Evolutionary conservation across 2,888 invertebrate species (phyloP).

Genomic region (Anorthoa munda): DNA sequence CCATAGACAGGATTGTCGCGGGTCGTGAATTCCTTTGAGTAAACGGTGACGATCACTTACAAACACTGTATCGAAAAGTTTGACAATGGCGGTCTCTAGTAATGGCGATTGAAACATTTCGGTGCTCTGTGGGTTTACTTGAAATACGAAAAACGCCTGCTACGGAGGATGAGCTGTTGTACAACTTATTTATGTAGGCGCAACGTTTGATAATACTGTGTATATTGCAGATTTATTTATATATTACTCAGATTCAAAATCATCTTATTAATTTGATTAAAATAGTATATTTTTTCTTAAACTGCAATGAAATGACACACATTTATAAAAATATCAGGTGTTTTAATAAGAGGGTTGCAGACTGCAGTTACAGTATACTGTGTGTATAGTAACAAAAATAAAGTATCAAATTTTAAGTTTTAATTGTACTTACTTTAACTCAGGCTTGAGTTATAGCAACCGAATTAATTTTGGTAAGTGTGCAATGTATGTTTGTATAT

Average conservation of each 20-base stretch:
- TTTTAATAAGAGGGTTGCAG: neutral
- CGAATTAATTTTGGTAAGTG: conserved; percentile 33
- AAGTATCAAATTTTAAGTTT: conserved; percentile 9
- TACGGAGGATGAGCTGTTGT: neutral
- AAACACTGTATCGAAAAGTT: too few relatives aligned
- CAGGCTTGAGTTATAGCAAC: neutral
- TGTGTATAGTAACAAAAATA: neutral
- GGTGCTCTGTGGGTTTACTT: neutral
- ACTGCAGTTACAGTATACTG: neutral
- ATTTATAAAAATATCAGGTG: neutral
- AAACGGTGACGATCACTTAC: too few relatives aligned
- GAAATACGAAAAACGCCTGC: neutral
- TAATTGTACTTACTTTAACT: neutral
- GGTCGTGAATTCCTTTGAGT: too few relatives aligned
- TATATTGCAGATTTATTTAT: neutral
- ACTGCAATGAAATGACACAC: neutral
- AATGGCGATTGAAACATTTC: too few relatives aligned
- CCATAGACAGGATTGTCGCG: too few relatives aligned
- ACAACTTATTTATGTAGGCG: neutral
- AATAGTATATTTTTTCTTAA: neutral
- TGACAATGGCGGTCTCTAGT: too few relatives aligned
- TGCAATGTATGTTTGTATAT: neutral
- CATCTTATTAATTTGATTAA: neutral
- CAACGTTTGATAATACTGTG: neutral
- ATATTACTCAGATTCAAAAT: neutral